Conservation (phyloP, 2,113 vertebrate species). For the Enhydra lutris region DNA sequence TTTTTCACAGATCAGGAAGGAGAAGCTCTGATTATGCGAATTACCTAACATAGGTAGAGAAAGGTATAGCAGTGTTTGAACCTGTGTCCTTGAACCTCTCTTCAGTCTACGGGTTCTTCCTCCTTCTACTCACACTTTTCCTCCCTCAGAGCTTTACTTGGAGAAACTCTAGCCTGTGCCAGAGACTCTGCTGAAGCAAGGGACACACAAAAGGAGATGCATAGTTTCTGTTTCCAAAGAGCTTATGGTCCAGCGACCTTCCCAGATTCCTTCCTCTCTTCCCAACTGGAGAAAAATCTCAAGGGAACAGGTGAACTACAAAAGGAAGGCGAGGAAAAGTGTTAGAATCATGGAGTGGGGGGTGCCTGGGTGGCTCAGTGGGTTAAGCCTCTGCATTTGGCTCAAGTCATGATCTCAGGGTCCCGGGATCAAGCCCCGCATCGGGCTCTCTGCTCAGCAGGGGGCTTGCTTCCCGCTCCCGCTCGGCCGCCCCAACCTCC, state of each 20-base stretch:
- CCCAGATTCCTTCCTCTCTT: not conserved
- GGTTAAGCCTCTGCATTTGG: too few relatives aligned
- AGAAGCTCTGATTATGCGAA: not conserved
- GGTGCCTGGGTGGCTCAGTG: too few relatives aligned
- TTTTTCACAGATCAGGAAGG: slow-evolving; percentile 20
- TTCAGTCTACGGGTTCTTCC: not conserved
- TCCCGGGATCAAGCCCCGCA: too few relatives aligned
- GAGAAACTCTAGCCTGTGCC: not conserved
- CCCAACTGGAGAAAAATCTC: not conserved
- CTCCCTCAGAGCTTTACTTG: not conserved
- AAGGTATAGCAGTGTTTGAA: not conserved
- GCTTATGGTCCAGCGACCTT: not conserved
- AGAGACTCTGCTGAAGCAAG: not conserved
- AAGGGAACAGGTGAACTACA: not conserved
- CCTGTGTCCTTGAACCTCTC: not conserved
- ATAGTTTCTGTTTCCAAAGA: not conserved
- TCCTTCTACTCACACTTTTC: not conserved
- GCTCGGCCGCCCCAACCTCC: too few relatives aligned
- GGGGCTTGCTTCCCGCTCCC: too few relatives aligned
- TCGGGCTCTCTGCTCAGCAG: too few relatives aligned
- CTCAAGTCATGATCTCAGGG: too few relatives aligned
- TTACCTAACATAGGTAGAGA: not conserved
- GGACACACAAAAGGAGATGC: not conserved
- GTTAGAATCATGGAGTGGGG: not conserved
- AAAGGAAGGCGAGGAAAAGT: not conserved